Base-by-base conservation (phyloP, 2,113 vertebrate genomes). In the Pteruthius melanotis region DNA sequence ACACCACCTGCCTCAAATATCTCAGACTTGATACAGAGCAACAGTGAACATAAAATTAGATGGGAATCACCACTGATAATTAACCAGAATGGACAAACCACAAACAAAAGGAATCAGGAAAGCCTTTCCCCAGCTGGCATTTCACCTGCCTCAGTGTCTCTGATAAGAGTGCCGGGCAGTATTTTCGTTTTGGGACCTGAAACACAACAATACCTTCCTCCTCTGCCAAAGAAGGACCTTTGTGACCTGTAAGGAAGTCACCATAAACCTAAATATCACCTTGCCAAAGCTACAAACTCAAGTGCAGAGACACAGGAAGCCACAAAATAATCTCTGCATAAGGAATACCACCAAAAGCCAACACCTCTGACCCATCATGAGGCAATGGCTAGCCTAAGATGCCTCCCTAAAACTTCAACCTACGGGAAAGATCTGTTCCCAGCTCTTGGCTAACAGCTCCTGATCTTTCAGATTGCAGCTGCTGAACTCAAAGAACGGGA, bases 361-460 rank as follows among this genome's bases (percentile, higher is more conserved):
- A 69, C 40, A 30, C 16, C 33, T 35, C 61, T 15, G 40, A 59
- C 15, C 76, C 47, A 49, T 37, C 42, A 2, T 0, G 9, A 71
- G 39, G n/a, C 17, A 39, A 69, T 1, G 26, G 47, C 9, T 10
- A 8, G 11, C 4, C 0, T 5, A 33, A 68, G 14, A 18, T 12
- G 11, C 39, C 56, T 79, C 61, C 54, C 42, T 27, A 30, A 42
- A 92, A 57, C 35, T 13, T 16, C 52, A 76, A 59, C 53, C 77
- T 44, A 2, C 0, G 0, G 60, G 28, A 66, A 54, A 47, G 47
- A 61, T 54, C 33, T 59, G 39, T 18, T 56, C 39, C 30, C 39
- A 45, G 60, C 47, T 59, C 64, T 50, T 75, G 54, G 77, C 3
- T 35, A 60, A 60, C 37, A 76, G 13, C 61, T 91, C 56, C 60